Evolutionary conservation across 2,888 invertebrate genomes (phyloP), one percentile per base, ranked within the genome.

Genomic region (Xestia rhomboidea): DNA sequence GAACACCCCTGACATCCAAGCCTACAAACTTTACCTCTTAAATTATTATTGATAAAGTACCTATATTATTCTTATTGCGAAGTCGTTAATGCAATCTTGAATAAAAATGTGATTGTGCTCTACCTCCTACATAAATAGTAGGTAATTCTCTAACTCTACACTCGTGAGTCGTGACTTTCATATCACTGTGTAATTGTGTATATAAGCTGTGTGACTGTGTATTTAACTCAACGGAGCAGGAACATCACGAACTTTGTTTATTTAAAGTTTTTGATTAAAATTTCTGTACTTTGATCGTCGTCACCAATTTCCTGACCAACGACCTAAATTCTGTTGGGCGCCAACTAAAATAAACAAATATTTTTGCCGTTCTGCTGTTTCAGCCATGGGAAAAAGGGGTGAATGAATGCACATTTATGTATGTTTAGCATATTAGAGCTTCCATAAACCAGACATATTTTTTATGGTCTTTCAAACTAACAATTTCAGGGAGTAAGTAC

Each of bases 161-260:
- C 57, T 83, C 66, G 51, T 74, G 74, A 72, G 64, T 85, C 78
- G 83, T 85, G 86, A 82, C 82, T 85, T 71, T 70, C 62, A 49
- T 75, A 81, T 81, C 71, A 76, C 69, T 24, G 69, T 49, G 27
- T 63, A 60, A 72, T 62, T 24, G 69, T 49, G 27, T 63, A 67
- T 57, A 54, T 21, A 49, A 51, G 34, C 41, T 57, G 57, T 68
- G n/a, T 27, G 46, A 73, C 76, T 63, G 67, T 63, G 49, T 83
- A 62, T 73, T 81, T 60, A 70, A 46, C 44, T 73, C 60, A 49
- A 54, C 63, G 63, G 77, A 73, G 72, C 85, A 82, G 68, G 34
- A 83, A 73, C 77, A 68, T 83, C 82, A 85, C 77, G 82, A 83
- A 62, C 57, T 72, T 66, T 54, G 68, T 68, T 81, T 60, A 74